Evolutionary conservation across 2,113 vertebrate species (phyloP).

Genomic region (Orcinus orca): DNA sequence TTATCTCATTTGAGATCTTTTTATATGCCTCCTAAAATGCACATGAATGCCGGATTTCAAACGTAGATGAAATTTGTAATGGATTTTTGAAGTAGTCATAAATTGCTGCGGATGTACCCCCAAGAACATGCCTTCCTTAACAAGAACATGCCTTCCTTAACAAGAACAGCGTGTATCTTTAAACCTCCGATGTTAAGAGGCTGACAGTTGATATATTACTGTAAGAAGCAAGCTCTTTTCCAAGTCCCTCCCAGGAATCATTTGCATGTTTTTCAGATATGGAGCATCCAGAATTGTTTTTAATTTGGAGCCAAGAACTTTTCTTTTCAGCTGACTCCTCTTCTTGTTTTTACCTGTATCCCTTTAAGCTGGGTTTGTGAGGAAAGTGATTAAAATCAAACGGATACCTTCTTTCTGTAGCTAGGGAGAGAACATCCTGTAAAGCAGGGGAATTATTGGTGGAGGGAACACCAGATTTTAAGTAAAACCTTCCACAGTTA

Average conservation of each 20-base stretch:
- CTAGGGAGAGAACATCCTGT: constrained; percentile 34
- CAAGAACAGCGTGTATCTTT: constrained; percentile 33
- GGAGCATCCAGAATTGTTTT: constrained; percentile 45
- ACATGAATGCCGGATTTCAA: constrained; percentile 25
- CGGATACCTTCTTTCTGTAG: constrained; percentile 31
- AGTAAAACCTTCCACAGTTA: neutral
- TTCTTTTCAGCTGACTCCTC: constrained; percentile 56
- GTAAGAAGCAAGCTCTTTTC: neutral
- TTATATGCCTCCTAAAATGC: neutral
- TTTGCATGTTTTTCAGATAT: constrained; percentile 53
- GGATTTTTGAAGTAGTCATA: constrained; percentile 17
- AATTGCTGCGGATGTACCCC: neutral
- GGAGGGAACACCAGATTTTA: neutral
- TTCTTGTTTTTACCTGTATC: constrained; percentile 74
- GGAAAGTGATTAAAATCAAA: constrained; percentile 66
- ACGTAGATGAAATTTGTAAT: neutral
- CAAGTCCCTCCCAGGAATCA: constrained; percentile 51
- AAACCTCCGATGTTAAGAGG: neutral
- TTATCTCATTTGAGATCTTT: neutral
- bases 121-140: neutral
- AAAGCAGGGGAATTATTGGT: neutral
- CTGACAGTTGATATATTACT: constrained; percentile 47
- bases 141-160: constrained; percentile 17
- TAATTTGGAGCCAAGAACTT: constrained; percentile 71
- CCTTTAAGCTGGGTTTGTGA: constrained; percentile 70